These are phyloP conservation scores for Hesperia comma DNA, from an alignment of 2,888 invertebrate genomes.

Conservation along the genomic window DNA sequence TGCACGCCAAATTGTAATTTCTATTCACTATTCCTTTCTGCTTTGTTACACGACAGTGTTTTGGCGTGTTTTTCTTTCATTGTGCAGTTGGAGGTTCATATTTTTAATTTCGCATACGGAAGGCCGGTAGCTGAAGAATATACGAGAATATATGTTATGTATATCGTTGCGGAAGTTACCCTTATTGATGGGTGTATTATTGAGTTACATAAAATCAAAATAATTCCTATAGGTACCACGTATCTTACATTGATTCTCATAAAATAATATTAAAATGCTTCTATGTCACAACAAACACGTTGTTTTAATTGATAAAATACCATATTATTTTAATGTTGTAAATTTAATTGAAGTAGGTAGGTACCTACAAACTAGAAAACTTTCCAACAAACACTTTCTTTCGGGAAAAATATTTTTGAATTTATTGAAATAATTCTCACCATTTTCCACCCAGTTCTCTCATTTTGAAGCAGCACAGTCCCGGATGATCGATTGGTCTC, in stretches of 20 bases:
- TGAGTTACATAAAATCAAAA: no score
- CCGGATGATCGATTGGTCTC: conserved; percentile 58
- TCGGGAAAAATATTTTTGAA: conserved; percentile 17
- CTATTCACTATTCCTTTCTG: conserved; percentile 35
- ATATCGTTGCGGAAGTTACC: no score
- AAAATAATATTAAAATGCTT: no score
- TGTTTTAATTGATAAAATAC: no score
- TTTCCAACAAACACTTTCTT: neutral
- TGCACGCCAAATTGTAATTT: conserved; percentile 43
- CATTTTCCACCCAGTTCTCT: conserved; percentile 39
- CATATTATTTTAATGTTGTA: no score
- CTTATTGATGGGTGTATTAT: conserved; percentile 19
- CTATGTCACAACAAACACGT: no score
- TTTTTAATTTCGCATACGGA: conserved; percentile 3
- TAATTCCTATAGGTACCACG: no score
- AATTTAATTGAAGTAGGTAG: no score
- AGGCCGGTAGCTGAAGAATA: no score
- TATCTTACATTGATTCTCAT: no score
- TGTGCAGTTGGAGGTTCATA: neutral
- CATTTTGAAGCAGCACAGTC: conserved; percentile 49
- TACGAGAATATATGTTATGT: no score
- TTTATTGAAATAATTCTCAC: conserved; percentile 34
- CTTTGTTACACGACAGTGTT: conserved; percentile 11
- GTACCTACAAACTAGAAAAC: no score
- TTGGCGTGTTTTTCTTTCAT: neutral